Conservation (phyloP, 2,797 vertebrate species). For the Passerculus sandwichensis region DNA sequence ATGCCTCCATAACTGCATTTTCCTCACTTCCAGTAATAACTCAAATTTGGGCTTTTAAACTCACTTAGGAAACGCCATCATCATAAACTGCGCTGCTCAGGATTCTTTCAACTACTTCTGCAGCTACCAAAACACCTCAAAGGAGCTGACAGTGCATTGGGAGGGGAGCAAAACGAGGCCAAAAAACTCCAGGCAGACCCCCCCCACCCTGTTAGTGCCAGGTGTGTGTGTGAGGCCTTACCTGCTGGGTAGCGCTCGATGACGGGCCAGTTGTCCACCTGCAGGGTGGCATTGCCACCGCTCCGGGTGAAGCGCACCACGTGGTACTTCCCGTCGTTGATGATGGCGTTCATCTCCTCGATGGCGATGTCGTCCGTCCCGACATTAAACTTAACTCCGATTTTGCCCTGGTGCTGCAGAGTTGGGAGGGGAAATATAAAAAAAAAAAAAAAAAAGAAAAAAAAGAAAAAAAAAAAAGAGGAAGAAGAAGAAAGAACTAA, state of each 20-base stretch:
- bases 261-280: conserved; percentile 98
- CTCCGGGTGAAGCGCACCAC: conserved; percentile 98
- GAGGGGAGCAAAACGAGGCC: conserved; percentile 41
- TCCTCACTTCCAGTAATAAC: conserved; percentile 69
- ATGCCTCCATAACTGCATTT: conserved; percentile 64
- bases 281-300: conserved; percentile 98
- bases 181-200: neutral
- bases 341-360: conserved; percentile 96
- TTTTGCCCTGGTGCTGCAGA: conserved; percentile 93
- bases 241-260: conserved; percentile 99
- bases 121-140: conserved; percentile 35
- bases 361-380: conserved; percentile 99
- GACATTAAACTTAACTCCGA: conserved; percentile 98
- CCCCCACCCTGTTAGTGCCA: neutral
- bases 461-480: neutral
- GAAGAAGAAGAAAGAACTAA: neutral
- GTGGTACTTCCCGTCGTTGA: conserved; percentile 99
- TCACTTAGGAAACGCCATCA: conserved; percentile 64
- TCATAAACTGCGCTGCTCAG: conserved; percentile 31
- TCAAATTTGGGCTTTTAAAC: conserved; percentile 70
- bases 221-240: conserved; percentile 76
- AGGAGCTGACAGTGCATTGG: conserved; percentile 31
- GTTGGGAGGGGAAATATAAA: neutral
- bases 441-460: neutral
- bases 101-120: conserved; percentile 1